Evolutionary conservation across 2,797 vertebrate genomes (phyloP), one percentile per base, ranked within the genome.

Genomic region (Heterohyrax brucei): DNA sequence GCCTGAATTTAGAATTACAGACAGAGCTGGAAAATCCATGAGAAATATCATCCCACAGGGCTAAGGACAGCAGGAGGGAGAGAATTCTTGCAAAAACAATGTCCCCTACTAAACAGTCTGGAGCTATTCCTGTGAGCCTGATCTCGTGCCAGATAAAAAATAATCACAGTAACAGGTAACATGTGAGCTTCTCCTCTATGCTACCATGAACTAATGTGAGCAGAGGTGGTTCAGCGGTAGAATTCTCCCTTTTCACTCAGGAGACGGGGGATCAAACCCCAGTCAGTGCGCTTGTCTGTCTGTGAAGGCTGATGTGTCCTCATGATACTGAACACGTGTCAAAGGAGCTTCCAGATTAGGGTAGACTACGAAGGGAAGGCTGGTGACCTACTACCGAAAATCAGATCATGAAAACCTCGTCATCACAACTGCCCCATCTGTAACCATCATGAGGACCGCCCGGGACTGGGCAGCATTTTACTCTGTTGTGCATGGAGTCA

Each of bases 171-270:
- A 3, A 33, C 26, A 14, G 30, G 16, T 14, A 22, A 21, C 3
- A 6, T 1, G 0, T 3, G 22, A 26, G n/a, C 12, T 9, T 46
- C 22, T 14, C 3, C 13, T 19, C 1, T 9, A 19, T 2, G 46
- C 48, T 44, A 24, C 1, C 1, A 0, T 33, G n/a, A 6, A 30
- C 59, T 13, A 39, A 18, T 10, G 19, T 7, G 33, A 8, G 33
- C 33, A 73, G 70, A 33, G 39, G 19, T 39, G 21, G 64, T 22
- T 18, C 33, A 44, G 33, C 22, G 10, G 70, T 21, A 44, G 70
- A 73, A 39, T 44, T 10, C 70, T 73, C 7, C 10, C 33, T 44
- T 73, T 73, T 33, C 70, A 8, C 3, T 7, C n/a, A 44, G 70
- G 70, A 73, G 18, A 39, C 33, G 3, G 1, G 22, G 33, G 33